Conservation (phyloP, 2,797 vertebrate species). For the Sebastes aleutianus region DNA sequence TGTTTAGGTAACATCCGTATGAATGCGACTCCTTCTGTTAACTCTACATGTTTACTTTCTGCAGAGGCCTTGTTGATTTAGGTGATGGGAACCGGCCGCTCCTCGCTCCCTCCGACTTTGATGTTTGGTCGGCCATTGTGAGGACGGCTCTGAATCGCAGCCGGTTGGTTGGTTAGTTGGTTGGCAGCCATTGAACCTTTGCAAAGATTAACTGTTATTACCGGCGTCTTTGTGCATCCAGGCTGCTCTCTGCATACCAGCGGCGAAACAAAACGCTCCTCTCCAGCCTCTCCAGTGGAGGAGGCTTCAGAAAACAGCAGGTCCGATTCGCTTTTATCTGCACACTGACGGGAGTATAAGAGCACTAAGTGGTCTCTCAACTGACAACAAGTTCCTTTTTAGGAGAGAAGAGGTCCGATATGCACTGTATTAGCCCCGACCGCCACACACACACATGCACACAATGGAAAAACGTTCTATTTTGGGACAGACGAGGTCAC, state of each 20-base stretch:
- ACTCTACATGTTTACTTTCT: slow-evolving; percentile 43
- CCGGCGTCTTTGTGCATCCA: slow-evolving; percentile 56
- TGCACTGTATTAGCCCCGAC: slow-evolving; percentile 28
- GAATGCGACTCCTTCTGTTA: neutral
- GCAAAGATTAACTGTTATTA: slow-evolving; percentile 79
- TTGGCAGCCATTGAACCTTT: slow-evolving; percentile 71
- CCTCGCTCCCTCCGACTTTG: slow-evolving; percentile 44
- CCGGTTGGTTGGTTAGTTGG: slow-evolving; percentile 27
- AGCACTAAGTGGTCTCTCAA: slow-evolving; percentile 72
- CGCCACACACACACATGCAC: slow-evolving; percentile 26
- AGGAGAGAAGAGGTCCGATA: slow-evolving; percentile 61
- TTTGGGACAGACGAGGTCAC: slow-evolving; percentile 54
- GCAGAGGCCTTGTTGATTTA: slow-evolving; percentile 56
- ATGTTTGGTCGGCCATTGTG: slow-evolving; percentile 56
- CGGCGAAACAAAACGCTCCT: slow-evolving; percentile 67
- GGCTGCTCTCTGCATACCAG: slow-evolving; percentile 73
- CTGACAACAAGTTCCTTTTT: slow-evolving; percentile 62
- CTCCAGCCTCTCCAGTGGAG: slow-evolving; percentile 74
- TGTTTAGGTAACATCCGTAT: neutral
- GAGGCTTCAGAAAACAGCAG: slow-evolving; percentile 76
- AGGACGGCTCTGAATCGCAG: slow-evolving; percentile 38
- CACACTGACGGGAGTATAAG: slow-evolving; percentile 57
- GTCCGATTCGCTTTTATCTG: slow-evolving; percentile 62
- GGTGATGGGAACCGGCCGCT: slow-evolving; percentile 67
- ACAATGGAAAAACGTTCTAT: slow-evolving; percentile 56